These are phyloP conservation scores for Aurelia aurita DNA, from an alignment of 30 jellyfish, hydroid and myxozoan species.

Conservation along the genomic window DNA sequence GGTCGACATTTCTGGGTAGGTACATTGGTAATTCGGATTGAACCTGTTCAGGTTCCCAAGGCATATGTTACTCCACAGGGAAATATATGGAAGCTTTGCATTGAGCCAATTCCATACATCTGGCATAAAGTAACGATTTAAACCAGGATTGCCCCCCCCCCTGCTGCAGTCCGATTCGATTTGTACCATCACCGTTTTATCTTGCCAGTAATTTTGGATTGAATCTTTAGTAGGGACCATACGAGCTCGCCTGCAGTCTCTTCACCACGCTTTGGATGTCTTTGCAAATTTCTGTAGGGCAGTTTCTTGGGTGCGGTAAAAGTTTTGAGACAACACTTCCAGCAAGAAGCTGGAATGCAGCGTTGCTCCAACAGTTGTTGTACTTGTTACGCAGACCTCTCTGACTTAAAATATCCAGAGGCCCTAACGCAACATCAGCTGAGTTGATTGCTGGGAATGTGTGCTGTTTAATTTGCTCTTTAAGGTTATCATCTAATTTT, in stretches of 20 bases:
- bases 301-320: background rate
- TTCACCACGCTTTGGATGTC: too few relatives aligned
- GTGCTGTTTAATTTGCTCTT: background rate
- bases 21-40: background rate
- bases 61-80: slow-evolving; percentile 36
- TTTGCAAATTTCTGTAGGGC: too few relatives aligned
- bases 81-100: background rate
- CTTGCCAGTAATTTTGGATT: background rate
- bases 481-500: background rate
- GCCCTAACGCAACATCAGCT: background rate
- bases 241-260: too few relatives aligned
- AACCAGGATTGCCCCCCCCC: background rate
- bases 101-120: background rate
- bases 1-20: background rate
- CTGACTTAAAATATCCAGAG: background rate
- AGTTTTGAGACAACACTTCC: background rate
- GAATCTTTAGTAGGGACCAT: background rate
- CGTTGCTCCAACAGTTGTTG: background rate
- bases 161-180: background rate
- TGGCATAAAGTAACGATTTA: slow-evolving; percentile 14
- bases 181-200: background rate
- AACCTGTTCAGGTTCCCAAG: slow-evolving; percentile 11
- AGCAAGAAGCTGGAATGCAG: background rate
- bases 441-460: background rate
- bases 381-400: background rate